A percentile compares a stretch with the other conserved stretches of the same genome.
Evolutionary conservation across 2,888 invertebrate genomes (phyloP).

Genomic region (Pyrocoelia pectoralis): DNA sequence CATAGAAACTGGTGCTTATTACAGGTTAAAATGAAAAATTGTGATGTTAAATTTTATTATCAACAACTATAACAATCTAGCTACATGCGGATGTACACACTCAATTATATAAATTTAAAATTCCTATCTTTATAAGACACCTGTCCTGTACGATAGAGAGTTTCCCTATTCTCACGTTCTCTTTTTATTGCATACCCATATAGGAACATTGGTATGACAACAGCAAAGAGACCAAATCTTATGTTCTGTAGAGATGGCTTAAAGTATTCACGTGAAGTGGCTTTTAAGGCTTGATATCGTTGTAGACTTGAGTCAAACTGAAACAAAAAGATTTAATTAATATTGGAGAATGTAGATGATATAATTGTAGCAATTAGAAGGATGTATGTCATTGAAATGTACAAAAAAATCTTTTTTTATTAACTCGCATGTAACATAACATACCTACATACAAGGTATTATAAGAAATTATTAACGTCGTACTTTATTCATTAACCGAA

Average conservation of each 20-base stretch:
- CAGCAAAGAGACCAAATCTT: constrained; percentile 53
- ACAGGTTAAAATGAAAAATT: too few relatives aligned
- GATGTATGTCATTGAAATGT: too few relatives aligned
- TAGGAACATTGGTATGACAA: constrained; percentile 66
- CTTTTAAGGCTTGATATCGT: constrained; percentile 76
- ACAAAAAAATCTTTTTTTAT: too few relatives aligned
- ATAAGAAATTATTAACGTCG: too few relatives aligned
- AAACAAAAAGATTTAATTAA: constrained; percentile 44
- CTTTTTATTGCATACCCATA: constrained; percentile 65
- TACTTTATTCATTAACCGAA: too few relatives aligned
- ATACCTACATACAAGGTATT: too few relatives aligned
- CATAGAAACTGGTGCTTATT: too few relatives aligned
- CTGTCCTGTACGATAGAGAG: constrained; percentile 72
- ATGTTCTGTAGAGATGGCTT: constrained; percentile 66
- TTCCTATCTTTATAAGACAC: constrained; percentile 77
- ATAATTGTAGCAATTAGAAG: too few relatives aligned
- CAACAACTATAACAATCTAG: not conserved
- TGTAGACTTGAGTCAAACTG: constrained; percentile 86
- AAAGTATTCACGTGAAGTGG: constrained; percentile 71
- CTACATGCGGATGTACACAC: not conserved
- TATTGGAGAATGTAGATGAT: too few relatives aligned
- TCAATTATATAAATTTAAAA: constrained; percentile 70
- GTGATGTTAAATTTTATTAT: too few relatives aligned
- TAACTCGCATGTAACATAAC: too few relatives aligned
- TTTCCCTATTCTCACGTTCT: constrained; percentile 65